Conservation (phyloP, 1,140 invertebrate genomes). For the Arctopsyche grandis region DNA sequence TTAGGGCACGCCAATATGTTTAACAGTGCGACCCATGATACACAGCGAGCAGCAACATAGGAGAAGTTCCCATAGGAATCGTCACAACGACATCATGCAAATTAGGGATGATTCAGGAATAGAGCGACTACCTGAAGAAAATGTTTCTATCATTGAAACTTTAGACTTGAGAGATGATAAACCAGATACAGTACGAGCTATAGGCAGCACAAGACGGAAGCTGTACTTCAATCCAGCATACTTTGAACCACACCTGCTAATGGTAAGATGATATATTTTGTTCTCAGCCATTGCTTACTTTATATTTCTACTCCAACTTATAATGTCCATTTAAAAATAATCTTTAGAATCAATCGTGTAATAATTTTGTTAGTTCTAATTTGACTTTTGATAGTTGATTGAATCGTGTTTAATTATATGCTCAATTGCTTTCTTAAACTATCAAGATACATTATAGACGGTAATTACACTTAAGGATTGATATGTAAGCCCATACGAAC, state of each 20-base stretch:
- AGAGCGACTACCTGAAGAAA: slow-evolving; percentile 82
- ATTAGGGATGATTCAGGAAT: slow-evolving; percentile 67
- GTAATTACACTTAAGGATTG: too few relatives aligned
- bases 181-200: slow-evolving; percentile 70
- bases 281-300: too few relatives aligned
- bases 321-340: too few relatives aligned
- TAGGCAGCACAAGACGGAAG: slow-evolving; percentile 77
- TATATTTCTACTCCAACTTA: too few relatives aligned
- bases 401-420: too few relatives aligned
- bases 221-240: slow-evolving; percentile 89
- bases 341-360: too few relatives aligned
- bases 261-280: slow-evolving; percentile 67
- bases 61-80: slow-evolving; percentile 58
- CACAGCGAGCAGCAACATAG: slow-evolving; percentile 55
- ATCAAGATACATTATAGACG: too few relatives aligned
- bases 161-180: slow-evolving; percentile 71
- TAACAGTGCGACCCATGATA: slow-evolving; percentile 72
- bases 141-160: slow-evolving; percentile 85
- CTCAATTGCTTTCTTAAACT: too few relatives aligned
- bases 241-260: slow-evolving; percentile 84
- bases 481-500: too few relatives aligned
- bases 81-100: slow-evolving; percentile 58
- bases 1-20: slow-evolving; percentile 66
- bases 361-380: too few relatives aligned
- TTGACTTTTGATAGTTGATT: too few relatives aligned